Percentiles rank a stretch among this genome's conserved stretches.
Evolutionary conservation across 2,113 vertebrate species (phyloP).

Genomic region (Ictidomys tridecemlineatus): DNA sequence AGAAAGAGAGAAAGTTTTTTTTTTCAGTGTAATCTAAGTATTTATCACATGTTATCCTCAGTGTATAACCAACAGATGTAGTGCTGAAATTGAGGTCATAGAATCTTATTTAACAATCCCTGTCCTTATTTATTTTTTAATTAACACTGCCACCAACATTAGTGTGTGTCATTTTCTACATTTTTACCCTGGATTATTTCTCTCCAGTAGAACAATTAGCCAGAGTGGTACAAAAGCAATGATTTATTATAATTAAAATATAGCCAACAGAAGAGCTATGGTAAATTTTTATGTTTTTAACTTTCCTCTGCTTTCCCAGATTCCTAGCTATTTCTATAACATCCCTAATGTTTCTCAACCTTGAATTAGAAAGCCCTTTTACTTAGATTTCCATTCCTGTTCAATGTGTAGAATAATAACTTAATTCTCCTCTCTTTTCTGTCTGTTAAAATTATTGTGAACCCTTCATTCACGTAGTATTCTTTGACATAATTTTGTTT

Average conservation of each 20-base stretch:
- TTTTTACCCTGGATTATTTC: neutral
- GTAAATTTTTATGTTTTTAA: constrained; percentile 18
- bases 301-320: neutral
- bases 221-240: neutral
- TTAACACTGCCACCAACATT: neutral
- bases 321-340: neutral
- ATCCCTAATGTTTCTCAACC: constrained; percentile 32
- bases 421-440: constrained; percentile 24
- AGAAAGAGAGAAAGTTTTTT: constrained; percentile 1
- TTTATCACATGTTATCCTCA: neutral
- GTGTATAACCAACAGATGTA: neutral
- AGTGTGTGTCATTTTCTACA: neutral
- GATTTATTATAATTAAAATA: constrained; percentile 18
- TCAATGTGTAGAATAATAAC: neutral
- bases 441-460: constrained; percentile 24
- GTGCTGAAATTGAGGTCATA: neutral
- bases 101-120: neutral
- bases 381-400: constrained; percentile 49
- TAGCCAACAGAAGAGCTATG: neutral
- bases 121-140: neutral
- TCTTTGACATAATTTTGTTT: constrained; percentile 24
- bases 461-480: neutral
- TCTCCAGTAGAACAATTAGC: constrained; percentile 9
- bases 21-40: neutral
- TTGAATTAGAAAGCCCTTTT: constrained; percentile 39